phyloP scores from a whole-genome alignment of 1,140 invertebrate genomes.

The Ladona fulva region DNA sequence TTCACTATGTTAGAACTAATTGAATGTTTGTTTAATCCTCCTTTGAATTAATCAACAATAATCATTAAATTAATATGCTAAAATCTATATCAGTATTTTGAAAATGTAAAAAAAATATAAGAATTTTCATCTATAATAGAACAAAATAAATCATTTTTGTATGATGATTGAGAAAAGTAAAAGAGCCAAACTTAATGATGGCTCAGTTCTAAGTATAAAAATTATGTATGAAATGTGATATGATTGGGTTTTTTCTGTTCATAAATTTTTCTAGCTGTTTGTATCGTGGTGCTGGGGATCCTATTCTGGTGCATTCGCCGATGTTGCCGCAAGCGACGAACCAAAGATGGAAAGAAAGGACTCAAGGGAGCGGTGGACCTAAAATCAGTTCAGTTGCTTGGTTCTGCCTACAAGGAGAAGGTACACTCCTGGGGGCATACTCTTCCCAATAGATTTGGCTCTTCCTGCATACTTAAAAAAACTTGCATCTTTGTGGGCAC shows the following conservation, averaged over 20 bases:
- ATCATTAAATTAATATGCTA: too few relatives aligned
- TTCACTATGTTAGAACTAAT: too few relatives aligned
- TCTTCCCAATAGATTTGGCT: neutral
- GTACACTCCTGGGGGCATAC: conserved; percentile 42
- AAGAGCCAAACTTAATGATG: too few relatives aligned
- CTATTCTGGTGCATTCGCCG: conserved; percentile 90
- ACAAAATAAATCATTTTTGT: too few relatives aligned
- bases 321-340: conserved; percentile 87
- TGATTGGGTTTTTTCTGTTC: neutral
- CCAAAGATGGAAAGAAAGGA: conserved; percentile 93
- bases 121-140: too few relatives aligned
- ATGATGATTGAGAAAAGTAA: too few relatives aligned
- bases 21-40: too few relatives aligned
- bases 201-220: too few relatives aligned
- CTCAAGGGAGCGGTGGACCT: conserved; percentile 89
- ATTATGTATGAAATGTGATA: too few relatives aligned
- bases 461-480: neutral
- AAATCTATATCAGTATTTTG: too few relatives aligned
- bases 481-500: neutral
- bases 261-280: conserved; percentile 46
- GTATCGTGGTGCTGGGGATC: conserved; percentile 71
- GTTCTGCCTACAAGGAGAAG: conserved; percentile 96
- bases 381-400: conserved; percentile 90
- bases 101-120: too few relatives aligned
- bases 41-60: too few relatives aligned